Evolutionary conservation across 2,797 vertebrate species (phyloP), one percentile per base, ranked within the genome.

Genomic region (Scleropages formosus): DNA sequence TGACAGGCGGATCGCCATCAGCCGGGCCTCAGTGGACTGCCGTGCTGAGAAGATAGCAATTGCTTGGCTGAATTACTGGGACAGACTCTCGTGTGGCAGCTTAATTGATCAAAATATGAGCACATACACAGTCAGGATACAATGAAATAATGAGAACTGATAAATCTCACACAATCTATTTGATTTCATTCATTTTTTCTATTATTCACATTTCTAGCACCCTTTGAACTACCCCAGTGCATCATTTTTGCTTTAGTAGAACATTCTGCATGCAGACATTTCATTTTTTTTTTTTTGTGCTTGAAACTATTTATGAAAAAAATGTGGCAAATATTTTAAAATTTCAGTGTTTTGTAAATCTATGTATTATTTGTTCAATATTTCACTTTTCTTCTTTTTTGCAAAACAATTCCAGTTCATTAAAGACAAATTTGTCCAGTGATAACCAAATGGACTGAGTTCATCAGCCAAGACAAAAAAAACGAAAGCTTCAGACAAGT

Each of bases 401-500:
- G 68, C 18, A 27, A 70, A 56, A 31, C 22, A 47, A 70, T 70
- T 16, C 51, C 12, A 53, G n/a, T 53, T 70, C 53, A 26, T 69
- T 53, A 53, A 69, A 53, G 49, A 11, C 11, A 7, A 7, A 53
- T 53, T 53, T 53, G 49, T 53, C 49, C 2, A 12, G 18, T 18
- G 9, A 3, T 9, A 10, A 56, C 12, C 18, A 46, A 63, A 63
- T 65, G 10, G 24, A 31, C 20, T 27, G 15, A 24, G 44, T 11
- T 51, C 59, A 26, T 49, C 18, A 44, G 31, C 4, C 47, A 18
- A 74, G 51, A 58, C 51, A 59, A 31, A 53, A 84, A 79, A 86
- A 78, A 79, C 86, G 72, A n/a, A n/a, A 79, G 80, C 78, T 84
- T 59, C 86, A 88, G 80, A 86, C 86, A 15, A 87, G 87, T 85